Evolutionary conservation across 2,888 invertebrate genomes (phyloP), one percentile per base, ranked within the genome.

Genomic region (Pollenia angustigena): DNA sequence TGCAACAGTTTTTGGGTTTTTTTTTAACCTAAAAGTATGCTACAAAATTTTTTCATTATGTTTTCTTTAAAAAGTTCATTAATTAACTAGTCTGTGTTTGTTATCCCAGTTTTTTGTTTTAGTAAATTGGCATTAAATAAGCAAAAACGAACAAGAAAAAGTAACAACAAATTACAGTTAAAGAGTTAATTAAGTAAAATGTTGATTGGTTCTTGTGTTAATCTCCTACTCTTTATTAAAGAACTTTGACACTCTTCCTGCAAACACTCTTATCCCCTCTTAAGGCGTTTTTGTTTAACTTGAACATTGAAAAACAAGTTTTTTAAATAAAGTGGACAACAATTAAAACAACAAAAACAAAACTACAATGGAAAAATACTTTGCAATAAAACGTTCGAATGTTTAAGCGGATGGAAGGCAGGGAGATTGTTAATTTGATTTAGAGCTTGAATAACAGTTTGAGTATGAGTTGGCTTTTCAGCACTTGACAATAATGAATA

Each of bases 151-250:
- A 60, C 16, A 75, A 42, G 48, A 56, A 42, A 7, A 58, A 23
- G 32, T 4, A 10, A 48, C 16, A 12, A 50, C 7, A 50, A 8
- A 18, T 6, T 40, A n/a, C 12, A 40, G 16, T 40, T 40, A n/a
- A 79, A 80, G 46, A 72, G 71, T 80, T 71, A 72, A 72, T 64
- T 64, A 50, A 80, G 71, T 72, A 16, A 8, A 62, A 46, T 81
- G 18, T 52, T 71, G 60, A 58, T 60, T 80, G 69, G 52, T 80
- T 71, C 12, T 80, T 62, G 32, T 52, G 6, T 32, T 62, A 16
- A 48, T 52, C 48, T 58, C 58, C n/a, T n/a, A 12, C 23, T 16
- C 44, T 18, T 18, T 12, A 4, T 54, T 32, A 6, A 32, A 32
- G 32, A 32, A 32, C 12, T 52, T 2, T 23, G 23, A 32, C 11